Evolutionary conservation across 2,888 invertebrate species (phyloP).

Genomic region (Drosophila hamatofila): DNA sequence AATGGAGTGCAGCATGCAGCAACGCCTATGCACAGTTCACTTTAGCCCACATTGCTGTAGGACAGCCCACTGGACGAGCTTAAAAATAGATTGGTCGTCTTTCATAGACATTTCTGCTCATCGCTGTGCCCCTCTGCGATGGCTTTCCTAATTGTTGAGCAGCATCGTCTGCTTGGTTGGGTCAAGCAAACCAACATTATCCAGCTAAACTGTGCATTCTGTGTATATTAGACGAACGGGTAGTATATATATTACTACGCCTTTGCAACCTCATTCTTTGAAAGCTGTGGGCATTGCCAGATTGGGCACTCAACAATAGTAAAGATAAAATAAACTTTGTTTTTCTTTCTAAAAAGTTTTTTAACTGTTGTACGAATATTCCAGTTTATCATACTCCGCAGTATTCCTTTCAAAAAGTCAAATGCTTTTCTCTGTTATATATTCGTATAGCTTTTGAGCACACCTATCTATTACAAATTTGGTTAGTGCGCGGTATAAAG

Average conservation of each 20-base stretch:
- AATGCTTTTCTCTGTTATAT: neutral
- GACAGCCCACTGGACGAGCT: constrained; percentile 56
- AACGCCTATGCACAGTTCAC: constrained; percentile 52
- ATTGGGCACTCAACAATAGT: constrained; percentile 26
- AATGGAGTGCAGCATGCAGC: constrained; percentile 14
- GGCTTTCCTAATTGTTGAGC: constrained; percentile 41
- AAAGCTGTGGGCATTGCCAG: constrained; percentile 30
- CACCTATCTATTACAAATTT: constrained; percentile 24
- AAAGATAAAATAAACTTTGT: neutral
- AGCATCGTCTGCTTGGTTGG: constrained; percentile 21
- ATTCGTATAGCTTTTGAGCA: constrained; percentile 3
- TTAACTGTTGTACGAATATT: neutral
- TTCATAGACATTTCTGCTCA: constrained; percentile 18
- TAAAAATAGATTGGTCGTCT: constrained; percentile 45
- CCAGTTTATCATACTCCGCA: neutral
- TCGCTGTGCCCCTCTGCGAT: constrained; percentile 14
- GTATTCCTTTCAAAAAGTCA: constrained; percentile 15
- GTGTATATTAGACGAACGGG: neutral
- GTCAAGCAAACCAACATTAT: constrained; percentile 40
- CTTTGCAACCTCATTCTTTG: constrained; percentile 12
- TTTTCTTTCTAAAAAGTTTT: neutral
- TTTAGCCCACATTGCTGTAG: constrained; percentile 41
- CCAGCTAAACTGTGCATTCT: constrained; percentile 51
- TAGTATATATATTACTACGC: constrained; percentile 12
- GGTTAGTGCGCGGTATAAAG: constrained; percentile 12